Base-by-base conservation (phyloP, 2,797 vertebrate species). In the Diglossa cyanea region DNA sequence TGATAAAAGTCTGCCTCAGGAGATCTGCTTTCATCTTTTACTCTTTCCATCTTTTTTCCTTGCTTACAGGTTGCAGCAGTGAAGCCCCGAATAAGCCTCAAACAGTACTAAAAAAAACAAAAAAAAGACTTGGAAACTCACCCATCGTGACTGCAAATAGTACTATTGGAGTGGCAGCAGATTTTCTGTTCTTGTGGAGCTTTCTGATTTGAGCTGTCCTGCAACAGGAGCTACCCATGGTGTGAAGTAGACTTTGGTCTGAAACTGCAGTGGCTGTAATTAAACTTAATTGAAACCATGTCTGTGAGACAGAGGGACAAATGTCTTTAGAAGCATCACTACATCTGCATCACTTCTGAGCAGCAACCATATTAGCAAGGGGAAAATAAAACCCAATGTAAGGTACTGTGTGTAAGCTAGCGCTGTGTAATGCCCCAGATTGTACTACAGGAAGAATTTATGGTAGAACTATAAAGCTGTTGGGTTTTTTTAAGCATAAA, bases 171-270 rank as follows among this genome's bases (percentile, higher is more conserved):
- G 61, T 89, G 42, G 42, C 33, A 83, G 72, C 48, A 88, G 48
- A 51, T 82, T 88, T 68, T 85, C 70, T 90, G 0, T 75, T 85
- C 81, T 78, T 87, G 31, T 26, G 63, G 45, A 87, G 42, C 48
- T 90, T 83, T 93, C 88, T 82, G 85, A 70, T 94, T 93, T 77
- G 79, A 96, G 77, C 75, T 94, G 80, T 88, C 85, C 85, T 93
- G 79, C 82, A 89, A 77, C 30, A 94, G 66, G 89, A 93, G 21
- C 33, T 74, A 54, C 66, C 51, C 66, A 18, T 72, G 57, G 68
- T 95, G 91, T 92, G 91, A 96, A 93, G 70, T 47, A 82, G 85
- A 77, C 87, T 95, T 95, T 87, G 95, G 91, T 95, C 90, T 97
- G 82, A 93, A 96, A 77, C 93, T 75, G 58, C 68, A 81, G 77